Evolutionary conservation across 30 jellyfish, hydroid and myxozoan genomes (phyloP).

Genomic region (Sanderia malayensis): DNA sequence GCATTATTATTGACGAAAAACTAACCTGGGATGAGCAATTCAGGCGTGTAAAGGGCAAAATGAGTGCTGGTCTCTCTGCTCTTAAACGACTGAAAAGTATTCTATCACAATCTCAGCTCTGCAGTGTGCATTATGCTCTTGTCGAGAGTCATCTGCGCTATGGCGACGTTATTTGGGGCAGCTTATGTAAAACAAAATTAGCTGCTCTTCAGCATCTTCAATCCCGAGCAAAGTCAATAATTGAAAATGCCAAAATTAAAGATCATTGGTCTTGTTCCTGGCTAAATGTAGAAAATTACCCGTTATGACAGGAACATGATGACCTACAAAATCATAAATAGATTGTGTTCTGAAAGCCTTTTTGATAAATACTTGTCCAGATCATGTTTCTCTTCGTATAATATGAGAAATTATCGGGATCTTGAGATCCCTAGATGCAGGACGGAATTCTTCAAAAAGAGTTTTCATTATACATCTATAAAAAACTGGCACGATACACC

Average conservation of each 20-base stretch:
- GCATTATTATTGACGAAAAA: slow-evolving; percentile 11
- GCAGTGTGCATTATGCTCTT: slow-evolving; percentile 8
- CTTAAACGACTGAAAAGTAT: slow-evolving; percentile 17
- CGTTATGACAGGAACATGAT: not conserved
- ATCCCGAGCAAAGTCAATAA: slow-evolving; percentile 13
- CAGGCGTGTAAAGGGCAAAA: slow-evolving; percentile 25
- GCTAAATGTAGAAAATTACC: slow-evolving; percentile 1
- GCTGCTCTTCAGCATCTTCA: slow-evolving; percentile 16
- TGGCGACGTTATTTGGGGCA: slow-evolving; percentile 28
- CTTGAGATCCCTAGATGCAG: not conserved
- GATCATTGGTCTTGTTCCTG: slow-evolving; percentile 23
- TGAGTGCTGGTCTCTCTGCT: slow-evolving; percentile 15
- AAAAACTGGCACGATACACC: not conserved
- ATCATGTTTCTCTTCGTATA: not conserved
- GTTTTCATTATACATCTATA: not conserved
- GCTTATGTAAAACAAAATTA: slow-evolving; percentile 6
- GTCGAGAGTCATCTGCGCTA: slow-evolving; percentile 32
- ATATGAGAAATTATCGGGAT: not conserved
- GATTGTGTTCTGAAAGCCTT: slow-evolving; percentile 1
- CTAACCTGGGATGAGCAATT: slow-evolving; percentile 28
- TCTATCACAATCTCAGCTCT: slow-evolving; percentile 15
- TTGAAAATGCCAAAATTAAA: slow-evolving; percentile 6
- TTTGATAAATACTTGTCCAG: slow-evolving; percentile 1
- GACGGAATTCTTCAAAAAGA: not conserved
- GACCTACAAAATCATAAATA: slow-evolving; percentile 4